Conservation (phyloP, 2,888 invertebrate genomes). For the Deladenus siricidicola region DNA sequence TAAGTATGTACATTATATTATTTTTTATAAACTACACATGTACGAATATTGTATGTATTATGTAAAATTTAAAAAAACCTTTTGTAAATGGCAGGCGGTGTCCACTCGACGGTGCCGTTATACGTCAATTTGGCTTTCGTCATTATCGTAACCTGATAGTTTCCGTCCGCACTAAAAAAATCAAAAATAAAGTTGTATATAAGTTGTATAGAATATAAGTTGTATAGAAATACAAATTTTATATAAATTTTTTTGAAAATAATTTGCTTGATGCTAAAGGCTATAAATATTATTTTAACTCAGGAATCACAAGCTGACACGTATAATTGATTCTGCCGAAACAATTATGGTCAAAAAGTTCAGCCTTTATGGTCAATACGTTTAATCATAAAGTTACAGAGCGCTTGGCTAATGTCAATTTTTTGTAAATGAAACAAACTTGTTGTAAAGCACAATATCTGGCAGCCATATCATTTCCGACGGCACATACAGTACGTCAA, state of each 20-base stretch:
- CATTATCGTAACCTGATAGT: conserved; percentile 54
- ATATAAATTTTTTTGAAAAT: neutral
- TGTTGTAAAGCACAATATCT: conserved; percentile 53
- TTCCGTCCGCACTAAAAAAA: conserved; percentile 53
- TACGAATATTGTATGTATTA: neutral
- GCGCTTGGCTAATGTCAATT: neutral
- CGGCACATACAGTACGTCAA: conserved; percentile 54
- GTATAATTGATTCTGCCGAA: too few species aligned
- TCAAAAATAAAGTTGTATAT: neutral
- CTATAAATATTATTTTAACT: too few species aligned
- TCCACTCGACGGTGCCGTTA: conserved; percentile 54
- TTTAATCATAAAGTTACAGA: too few species aligned
- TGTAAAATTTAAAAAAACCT: conserved; percentile 25
- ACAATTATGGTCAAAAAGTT: too few species aligned
- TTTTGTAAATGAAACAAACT: conserved; percentile 25
- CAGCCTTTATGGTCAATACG: too few species aligned
- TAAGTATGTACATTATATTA: neutral
- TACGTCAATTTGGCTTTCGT: conserved; percentile 52
- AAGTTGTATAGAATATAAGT: neutral
- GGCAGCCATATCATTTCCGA: conserved; percentile 53
- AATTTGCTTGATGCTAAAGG: neutral
- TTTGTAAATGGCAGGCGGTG: conserved; percentile 55
- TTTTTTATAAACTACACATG: neutral
- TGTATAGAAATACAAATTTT: neutral
- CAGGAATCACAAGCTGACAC: too few species aligned